A percentile compares a stretch with the other conserved stretches of the same genome.
phyloP scores from a whole-genome alignment of 1,140 invertebrate species.

The Anastrepha ludens region DNA sequence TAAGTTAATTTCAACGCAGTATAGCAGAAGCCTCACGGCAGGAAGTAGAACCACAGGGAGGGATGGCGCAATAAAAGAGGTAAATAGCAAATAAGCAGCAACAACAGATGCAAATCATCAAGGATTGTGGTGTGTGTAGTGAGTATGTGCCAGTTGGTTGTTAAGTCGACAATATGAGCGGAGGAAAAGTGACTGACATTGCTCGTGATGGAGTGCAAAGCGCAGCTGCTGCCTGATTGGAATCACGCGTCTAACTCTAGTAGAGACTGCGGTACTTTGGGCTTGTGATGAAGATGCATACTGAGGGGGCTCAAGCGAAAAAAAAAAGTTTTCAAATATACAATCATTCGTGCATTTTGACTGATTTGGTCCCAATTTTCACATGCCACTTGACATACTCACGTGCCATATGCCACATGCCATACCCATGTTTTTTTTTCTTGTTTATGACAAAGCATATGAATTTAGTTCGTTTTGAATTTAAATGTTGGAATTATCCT shows the following conservation, averaged over 20 bases:
- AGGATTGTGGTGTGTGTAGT: not conserved
- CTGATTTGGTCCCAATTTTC: constrained; percentile 22
- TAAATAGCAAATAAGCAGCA: constrained; percentile 26
- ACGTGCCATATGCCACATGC: not conserved
- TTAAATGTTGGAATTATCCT: not conserved
- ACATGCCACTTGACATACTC: constrained; percentile 49
- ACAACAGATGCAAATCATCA: constrained; percentile 37
- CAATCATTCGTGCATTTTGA: not conserved
- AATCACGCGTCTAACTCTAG: not conserved
- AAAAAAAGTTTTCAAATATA: not conserved
- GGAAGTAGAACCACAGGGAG: not conserved
- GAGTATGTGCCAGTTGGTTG: not conserved
- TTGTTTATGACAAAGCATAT: not conserved
- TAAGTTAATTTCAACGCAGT: constrained; percentile 23
- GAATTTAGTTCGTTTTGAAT: constrained; percentile 7
- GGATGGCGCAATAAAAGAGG: not conserved
- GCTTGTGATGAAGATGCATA: not conserved
- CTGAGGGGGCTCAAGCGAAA: not conserved
- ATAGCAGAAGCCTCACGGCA: not conserved
- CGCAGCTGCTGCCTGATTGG: not conserved
- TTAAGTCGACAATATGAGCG: not conserved
- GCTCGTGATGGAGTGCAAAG: not conserved
- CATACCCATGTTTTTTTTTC: not conserved
- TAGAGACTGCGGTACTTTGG: not conserved
- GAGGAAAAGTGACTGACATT: constrained; percentile 22